A percentile compares a stretch with the other conserved stretches of the same genome.
Conservation (phyloP, 2,113 vertebrate genomes). For the Synodontis membranacea region DNA sequence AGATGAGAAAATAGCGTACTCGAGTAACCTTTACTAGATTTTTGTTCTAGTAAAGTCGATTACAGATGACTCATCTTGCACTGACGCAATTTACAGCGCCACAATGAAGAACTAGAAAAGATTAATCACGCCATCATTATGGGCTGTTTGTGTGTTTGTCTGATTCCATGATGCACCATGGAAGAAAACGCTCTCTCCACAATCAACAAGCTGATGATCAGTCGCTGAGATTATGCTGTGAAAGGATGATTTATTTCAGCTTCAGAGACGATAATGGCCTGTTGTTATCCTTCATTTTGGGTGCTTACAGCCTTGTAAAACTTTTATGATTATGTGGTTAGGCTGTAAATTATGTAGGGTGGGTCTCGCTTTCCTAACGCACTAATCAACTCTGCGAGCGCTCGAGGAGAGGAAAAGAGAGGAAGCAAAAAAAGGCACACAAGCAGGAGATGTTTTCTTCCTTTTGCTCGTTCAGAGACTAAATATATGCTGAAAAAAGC, state of each 20-base stretch:
- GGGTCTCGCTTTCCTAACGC: neutral
- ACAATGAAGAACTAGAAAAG: slow-evolving; percentile 24
- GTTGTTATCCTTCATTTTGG: slow-evolving; percentile 36
- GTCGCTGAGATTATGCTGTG: slow-evolving; percentile 48
- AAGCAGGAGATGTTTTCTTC: neutral
- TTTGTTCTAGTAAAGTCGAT: neutral
- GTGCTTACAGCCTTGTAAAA: slow-evolving; percentile 44
- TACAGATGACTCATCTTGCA: slow-evolving; percentile 17
- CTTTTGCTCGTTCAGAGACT: neutral
- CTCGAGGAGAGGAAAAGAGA: neutral
- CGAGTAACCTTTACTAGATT: slow-evolving; percentile 6
- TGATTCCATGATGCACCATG: neutral
- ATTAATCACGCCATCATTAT: slow-evolving; percentile 56
- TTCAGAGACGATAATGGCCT: neutral
- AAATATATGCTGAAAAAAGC: neutral
- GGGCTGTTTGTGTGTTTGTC: neutral
- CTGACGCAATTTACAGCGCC: neutral
- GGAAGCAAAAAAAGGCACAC: neutral
- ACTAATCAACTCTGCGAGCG: neutral
- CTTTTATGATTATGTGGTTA: slow-evolving; percentile 36
- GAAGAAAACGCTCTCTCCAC: slow-evolving; percentile 36
- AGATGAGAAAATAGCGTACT: neutral
- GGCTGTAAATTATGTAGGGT: slow-evolving; percentile 31
- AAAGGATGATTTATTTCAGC: slow-evolving; percentile 47
- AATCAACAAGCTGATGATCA: slow-evolving; percentile 53